These are phyloP conservation scores for Dryococelus australis DNA, from an alignment of 2,888 invertebrate species.

Conservation along the genomic window DNA sequence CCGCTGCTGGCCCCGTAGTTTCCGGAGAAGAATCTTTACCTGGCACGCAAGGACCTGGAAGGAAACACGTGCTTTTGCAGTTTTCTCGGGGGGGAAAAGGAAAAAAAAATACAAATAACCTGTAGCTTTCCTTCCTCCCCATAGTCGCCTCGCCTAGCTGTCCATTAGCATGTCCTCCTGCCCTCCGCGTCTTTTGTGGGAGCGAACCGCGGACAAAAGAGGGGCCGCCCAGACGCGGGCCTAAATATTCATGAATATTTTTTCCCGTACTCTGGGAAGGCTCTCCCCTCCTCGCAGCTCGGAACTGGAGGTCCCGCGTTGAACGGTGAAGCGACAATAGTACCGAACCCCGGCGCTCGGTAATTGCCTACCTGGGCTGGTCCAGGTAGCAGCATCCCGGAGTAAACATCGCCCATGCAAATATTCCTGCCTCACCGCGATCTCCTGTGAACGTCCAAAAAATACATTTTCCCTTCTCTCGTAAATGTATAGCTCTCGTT, in stretches of 20 bases:
- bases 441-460: too few species aligned
- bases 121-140: too few species aligned
- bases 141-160: neutral
- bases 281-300: too few species aligned
- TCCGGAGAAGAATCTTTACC: too few species aligned
- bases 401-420: neutral
- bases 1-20: too few species aligned
- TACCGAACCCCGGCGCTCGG: neutral
- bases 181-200: neutral
- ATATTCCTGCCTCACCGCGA: neutral
- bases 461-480: too few species aligned
- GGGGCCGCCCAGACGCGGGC: neutral
- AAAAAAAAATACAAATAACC: too few species aligned
- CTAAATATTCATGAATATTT: constrained; percentile 3
- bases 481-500: too few species aligned
- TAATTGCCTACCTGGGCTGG: neutral
- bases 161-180: neutral
- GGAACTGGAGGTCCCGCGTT: neutral
- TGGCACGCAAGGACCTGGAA: too few species aligned
- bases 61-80: too few species aligned
- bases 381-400: neutral
- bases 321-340: neutral
- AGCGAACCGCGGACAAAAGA: neutral
- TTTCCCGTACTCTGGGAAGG: neutral
- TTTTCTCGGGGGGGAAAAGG: too few species aligned